Conservation (phyloP, 1,140 invertebrate genomes). For the Himalopsyche phryganea region DNA sequence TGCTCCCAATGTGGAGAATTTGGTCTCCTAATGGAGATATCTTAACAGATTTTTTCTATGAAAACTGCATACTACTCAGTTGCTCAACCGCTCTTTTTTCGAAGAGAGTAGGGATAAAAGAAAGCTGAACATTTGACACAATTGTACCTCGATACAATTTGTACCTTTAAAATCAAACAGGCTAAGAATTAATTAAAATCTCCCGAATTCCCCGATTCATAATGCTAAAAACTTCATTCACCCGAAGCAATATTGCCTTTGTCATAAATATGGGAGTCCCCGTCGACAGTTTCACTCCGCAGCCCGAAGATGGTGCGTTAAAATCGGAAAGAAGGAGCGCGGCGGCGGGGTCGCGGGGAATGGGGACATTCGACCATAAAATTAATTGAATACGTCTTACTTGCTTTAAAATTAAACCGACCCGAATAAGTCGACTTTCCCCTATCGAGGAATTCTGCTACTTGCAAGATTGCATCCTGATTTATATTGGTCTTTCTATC, state of each 20-base stretch:
- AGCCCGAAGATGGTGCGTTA: conserved; percentile 7
- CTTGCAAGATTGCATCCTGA: no score
- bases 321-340: conserved; percentile 29
- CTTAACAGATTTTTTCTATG: no score
- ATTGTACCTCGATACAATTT: no score
- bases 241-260: conserved; percentile 27
- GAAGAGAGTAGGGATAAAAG: no score
- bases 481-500: no score
- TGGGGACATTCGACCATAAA: conserved; percentile 31
- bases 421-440: conserved; percentile 9
- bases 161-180: no score
- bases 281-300: not conserved
- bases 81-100: no score
- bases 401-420: conserved; percentile 35
- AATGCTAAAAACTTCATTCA: conserved; percentile 8
- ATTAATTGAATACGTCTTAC: conserved; percentile 36
- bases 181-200: not conserved
- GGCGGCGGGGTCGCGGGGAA: no score
- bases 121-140: no score
- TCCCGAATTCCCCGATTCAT: not conserved
- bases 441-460: not conserved
- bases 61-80: no score
- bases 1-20: no score
- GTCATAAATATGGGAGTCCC: conserved; percentile 29
- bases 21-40: no score